Percentiles rank a stretch among this genome's conserved stretches.
Evolutionary conservation across 1,140 invertebrate genomes (phyloP).

Genomic region (Danaus plexippus): DNA sequence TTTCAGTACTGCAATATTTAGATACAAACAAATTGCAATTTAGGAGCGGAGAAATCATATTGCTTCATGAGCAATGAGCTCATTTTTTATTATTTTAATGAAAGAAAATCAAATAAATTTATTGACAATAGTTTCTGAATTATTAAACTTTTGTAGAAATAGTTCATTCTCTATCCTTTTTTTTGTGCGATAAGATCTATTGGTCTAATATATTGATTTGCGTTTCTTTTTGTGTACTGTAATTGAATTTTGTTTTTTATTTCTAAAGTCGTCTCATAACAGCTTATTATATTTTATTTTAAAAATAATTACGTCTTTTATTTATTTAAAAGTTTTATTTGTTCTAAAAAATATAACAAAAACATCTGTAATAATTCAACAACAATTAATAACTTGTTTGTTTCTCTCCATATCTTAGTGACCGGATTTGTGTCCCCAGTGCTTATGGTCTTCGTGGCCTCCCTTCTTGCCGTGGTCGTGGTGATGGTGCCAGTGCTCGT

Average conservation of each 20-base stretch:
- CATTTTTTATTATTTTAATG: no score
- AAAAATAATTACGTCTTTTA: constrained; percentile 1
- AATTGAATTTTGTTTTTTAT: constrained; percentile 6
- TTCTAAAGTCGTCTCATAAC: neutral
- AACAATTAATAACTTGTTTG: constrained; percentile 36
- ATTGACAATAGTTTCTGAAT: no score
- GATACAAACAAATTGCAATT: no score
- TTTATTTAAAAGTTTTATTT: constrained; percentile 16
- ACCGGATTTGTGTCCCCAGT: constrained; percentile 71
- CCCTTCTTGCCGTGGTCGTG: constrained; percentile 76
- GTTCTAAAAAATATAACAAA: constrained; percentile 38
- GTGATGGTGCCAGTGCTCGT: constrained; percentile 74
- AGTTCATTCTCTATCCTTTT: no score
- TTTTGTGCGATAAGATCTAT: no score
- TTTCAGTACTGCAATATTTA: constrained; percentile 7
- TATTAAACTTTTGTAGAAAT: no score
- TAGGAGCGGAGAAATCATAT: no score
- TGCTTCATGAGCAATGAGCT: no score
- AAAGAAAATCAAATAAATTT: no score
- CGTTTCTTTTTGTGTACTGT: neutral
- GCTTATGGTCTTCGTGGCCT: constrained; percentile 69
- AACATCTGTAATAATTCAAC: constrained; percentile 33
- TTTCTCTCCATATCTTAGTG: constrained; percentile 63
- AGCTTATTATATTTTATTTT: neutral
- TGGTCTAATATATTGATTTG: no score